Percentiles rank a stretch among this genome's conserved stretches.
phyloP scores from a whole-genome alignment of 1,140 invertebrate genomes.

The Drosophila bifasciata region DNA sequence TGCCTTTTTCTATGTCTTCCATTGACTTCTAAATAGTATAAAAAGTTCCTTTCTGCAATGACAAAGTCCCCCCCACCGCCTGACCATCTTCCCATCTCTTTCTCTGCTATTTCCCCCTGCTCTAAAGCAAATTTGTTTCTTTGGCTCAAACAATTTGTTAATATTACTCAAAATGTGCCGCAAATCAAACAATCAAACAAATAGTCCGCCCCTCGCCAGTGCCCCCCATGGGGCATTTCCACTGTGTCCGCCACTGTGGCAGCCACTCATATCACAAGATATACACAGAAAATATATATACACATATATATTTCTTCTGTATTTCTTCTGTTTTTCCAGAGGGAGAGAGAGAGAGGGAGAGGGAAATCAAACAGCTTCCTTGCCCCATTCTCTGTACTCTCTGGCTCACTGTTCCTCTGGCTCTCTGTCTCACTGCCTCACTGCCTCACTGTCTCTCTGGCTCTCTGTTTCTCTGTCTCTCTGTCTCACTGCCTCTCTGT shows the following conservation, averaged over 20 bases:
- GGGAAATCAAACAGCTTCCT: slow-evolving; percentile 44
- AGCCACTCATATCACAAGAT: slow-evolving; percentile 35
- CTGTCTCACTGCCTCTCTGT: no score
- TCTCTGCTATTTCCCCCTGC: not conserved
- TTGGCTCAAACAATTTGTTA: slow-evolving; percentile 58
- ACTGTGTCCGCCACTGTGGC: not conserved
- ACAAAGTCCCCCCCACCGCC: no score
- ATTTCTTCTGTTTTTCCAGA: slow-evolving; percentile 42
- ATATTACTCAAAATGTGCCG: slow-evolving; percentile 50
- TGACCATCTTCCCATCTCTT: no score
- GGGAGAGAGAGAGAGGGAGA: no score
- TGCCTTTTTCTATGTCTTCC: no score
- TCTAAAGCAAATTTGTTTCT: slow-evolving; percentile 44
- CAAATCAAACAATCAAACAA: slow-evolving; percentile 30
- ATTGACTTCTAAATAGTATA: no score
- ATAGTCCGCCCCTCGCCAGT: not conserved
- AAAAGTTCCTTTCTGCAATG: no score
- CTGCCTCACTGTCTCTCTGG: not conserved
- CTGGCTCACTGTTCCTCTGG: slow-evolving; percentile 17
- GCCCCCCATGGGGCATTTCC: not conserved
- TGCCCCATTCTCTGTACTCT: not conserved
- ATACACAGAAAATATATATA: slow-evolving; percentile 1
- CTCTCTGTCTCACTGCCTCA: no score
- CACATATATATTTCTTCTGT: slow-evolving; percentile 37
- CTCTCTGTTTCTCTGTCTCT: slow-evolving; percentile 24